A percentile compares a stretch with the other conserved stretches of the same genome.
Conservation (phyloP, 1,140 invertebrate species). For the Homalodisca vitripennis region DNA sequence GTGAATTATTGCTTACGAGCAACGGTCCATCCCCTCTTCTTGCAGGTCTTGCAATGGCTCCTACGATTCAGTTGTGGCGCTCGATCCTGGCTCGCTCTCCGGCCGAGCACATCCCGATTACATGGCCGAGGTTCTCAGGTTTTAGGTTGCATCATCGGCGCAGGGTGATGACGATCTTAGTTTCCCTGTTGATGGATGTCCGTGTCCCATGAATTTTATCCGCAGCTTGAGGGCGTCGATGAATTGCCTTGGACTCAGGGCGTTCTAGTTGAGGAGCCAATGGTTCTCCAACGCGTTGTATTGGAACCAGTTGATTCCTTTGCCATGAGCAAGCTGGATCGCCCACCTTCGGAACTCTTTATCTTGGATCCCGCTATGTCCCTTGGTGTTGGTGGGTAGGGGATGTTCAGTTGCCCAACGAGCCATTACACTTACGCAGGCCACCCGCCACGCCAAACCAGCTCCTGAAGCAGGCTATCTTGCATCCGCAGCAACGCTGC, state of each 20-base stretch:
- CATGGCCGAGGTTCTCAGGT: too few species aligned
- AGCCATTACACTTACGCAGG: not conserved
- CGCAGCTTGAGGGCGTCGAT: not conserved
- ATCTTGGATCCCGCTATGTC: not conserved
- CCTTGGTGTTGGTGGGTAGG: too few species aligned
- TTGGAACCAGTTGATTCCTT: not conserved
- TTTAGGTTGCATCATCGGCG: too few species aligned
- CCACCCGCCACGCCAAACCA: not conserved
- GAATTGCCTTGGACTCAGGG: not conserved
- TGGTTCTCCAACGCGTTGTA: not conserved
- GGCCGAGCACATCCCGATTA: not conserved
- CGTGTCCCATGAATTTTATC: not conserved
- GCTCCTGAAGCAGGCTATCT: not conserved
- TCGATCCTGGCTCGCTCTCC: not conserved
- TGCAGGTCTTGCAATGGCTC: not conserved
- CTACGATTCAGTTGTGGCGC: slow-evolving; percentile 7
- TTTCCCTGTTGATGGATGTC: not conserved
- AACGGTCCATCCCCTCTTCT: not conserved
- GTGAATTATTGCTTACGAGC: not conserved
- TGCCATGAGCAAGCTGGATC: not conserved
- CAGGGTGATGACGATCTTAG: not conserved
- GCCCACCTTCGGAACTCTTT: not conserved
- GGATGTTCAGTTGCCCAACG: not conserved
- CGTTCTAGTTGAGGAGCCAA: not conserved
- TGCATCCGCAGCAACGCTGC: not conserved